Evolutionary conservation across 2,113 vertebrate species (phyloP).

Genomic region (Procavia capensis): DNA sequence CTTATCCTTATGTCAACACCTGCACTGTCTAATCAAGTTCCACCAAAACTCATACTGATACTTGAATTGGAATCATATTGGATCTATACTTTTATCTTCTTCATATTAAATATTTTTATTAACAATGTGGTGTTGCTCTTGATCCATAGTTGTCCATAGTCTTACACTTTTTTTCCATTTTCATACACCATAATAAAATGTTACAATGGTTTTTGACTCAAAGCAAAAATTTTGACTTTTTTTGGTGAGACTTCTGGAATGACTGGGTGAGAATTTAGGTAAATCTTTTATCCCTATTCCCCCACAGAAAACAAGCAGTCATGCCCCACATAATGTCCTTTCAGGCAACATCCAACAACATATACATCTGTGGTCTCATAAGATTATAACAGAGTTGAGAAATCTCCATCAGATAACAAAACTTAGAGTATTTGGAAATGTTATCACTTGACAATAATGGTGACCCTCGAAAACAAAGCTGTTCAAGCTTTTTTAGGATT

Average conservation of each 20-base stretch:
- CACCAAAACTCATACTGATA: not conserved
- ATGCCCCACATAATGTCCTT: too few relatives aligned
- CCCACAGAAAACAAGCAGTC: too few relatives aligned
- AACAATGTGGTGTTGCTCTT: not conserved
- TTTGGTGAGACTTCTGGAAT: not conserved
- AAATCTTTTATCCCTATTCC: not conserved
- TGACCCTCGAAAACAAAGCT: too few relatives aligned
- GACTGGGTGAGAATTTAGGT: not conserved
- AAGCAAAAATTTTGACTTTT: not conserved
- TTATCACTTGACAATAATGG: too few relatives aligned
- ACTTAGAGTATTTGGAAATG: too few relatives aligned
- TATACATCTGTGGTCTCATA: too few relatives aligned
- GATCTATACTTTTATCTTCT: not conserved
- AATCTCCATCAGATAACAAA: too few relatives aligned
- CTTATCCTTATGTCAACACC: not conserved
- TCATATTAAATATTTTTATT: not conserved
- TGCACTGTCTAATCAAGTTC: not conserved
- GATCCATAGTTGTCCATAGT: not conserved
- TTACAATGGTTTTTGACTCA: not conserved
- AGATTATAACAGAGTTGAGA: too few relatives aligned
- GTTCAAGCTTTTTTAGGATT: too few relatives aligned
- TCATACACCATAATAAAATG: not conserved
- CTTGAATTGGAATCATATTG: slow-evolving; percentile 2
- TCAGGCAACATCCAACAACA: too few relatives aligned
- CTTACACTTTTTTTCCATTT: slow-evolving; percentile 6